Conservation (phyloP, 2,113 vertebrate species). For the Maccullochella peelii region DNA sequence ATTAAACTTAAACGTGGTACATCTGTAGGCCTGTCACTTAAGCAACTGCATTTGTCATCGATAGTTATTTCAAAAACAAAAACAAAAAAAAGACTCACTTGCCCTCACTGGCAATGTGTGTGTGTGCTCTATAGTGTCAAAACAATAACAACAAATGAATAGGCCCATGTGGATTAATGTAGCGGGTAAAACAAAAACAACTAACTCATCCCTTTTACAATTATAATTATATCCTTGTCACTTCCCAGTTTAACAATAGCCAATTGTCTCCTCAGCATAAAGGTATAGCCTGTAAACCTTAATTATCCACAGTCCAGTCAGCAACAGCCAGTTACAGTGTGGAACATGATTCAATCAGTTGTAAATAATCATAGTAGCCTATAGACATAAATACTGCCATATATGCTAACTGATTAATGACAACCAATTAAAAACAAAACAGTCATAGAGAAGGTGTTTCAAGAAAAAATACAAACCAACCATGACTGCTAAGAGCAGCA, state of each 20-base stretch:
- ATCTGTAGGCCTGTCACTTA: not conserved
- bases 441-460: not conserved
- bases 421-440: not conserved
- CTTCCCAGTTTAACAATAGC: not conserved
- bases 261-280: not conserved
- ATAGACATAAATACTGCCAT: not conserved
- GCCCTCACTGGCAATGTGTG: not conserved
- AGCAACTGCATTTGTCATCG: too few relatives aligned
- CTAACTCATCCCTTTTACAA: not conserved
- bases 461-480: not conserved
- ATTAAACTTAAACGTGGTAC: not conserved
- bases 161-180: too few relatives aligned
- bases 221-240: not conserved
- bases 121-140: not conserved
- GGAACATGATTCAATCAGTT: too few relatives aligned
- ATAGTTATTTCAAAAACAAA: not conserved
- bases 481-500: not conserved
- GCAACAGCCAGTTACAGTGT: not conserved
- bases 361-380: too few relatives aligned
- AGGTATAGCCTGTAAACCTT: not conserved
- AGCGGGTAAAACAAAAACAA: not conserved
- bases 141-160: not conserved
- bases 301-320: not conserved
- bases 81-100: too few relatives aligned
- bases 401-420: not conserved